Conservation (phyloP, 2,797 vertebrate genomes). For the Enteromius treurensis region DNA sequence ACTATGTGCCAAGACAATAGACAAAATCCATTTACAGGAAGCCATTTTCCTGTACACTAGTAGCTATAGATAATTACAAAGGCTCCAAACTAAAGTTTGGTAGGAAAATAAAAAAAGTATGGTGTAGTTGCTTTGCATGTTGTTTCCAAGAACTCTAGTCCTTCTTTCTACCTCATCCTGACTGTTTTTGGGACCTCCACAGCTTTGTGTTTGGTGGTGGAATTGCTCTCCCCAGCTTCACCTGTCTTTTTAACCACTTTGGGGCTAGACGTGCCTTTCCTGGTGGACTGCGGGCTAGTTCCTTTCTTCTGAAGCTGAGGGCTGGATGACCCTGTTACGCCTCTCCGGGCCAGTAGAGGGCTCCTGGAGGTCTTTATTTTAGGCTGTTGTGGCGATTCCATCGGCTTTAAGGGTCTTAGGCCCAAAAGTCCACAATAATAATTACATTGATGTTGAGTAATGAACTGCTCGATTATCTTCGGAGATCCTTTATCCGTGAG, state of each 20-base stretch:
- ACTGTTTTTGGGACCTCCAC: conserved; percentile 71
- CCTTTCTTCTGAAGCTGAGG: conserved; percentile 90
- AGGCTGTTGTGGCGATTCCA: conserved; percentile 79
- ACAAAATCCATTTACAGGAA: conserved; percentile 16
- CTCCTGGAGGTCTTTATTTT: conserved; percentile 91
- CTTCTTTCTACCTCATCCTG: conserved; percentile 74
- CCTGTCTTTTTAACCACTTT: conserved; percentile 78
- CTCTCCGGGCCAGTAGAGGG: conserved; percentile 85
- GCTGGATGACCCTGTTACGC: conserved; percentile 81
- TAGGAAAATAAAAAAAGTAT: conserved; percentile 7
- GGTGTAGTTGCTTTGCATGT: neutral
- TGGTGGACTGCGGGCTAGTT: conserved; percentile 81
- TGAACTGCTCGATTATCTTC: conserved; percentile 88
- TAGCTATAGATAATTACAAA: conserved; percentile 53
- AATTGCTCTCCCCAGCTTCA: conserved; percentile 73
- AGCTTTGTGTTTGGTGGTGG: conserved; percentile 68
- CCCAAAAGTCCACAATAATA: conserved; percentile 88
- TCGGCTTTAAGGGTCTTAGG: conserved; percentile 79
- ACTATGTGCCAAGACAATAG: conserved; percentile 4
- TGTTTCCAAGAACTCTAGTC: neutral
- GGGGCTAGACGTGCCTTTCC: conserved; percentile 75
- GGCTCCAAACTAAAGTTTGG: conserved; percentile 11
- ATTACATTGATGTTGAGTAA: conserved; percentile 86
- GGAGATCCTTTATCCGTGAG: conserved; percentile 87
- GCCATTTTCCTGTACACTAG: conserved; percentile 57